Conservation (phyloP, 1,140 invertebrate species). For the Drosophila ercepeae region DNA sequence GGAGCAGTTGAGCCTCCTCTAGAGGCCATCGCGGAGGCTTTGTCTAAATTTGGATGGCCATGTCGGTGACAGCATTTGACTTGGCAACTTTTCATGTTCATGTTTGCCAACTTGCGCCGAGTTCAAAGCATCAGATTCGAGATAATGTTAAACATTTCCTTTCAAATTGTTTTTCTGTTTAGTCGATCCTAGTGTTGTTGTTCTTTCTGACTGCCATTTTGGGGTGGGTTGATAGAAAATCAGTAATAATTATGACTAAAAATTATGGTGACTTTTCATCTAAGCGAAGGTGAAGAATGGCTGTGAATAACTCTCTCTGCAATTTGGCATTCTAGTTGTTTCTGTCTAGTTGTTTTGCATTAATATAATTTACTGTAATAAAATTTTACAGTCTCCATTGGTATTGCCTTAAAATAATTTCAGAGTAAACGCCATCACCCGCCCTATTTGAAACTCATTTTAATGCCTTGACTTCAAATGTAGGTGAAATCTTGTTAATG, state of each 20-base stretch:
- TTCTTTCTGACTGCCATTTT: conserved; percentile 34
- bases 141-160: conserved; percentile 78
- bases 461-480: conserved; percentile 12
- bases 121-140: conserved; percentile 78
- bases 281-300: conserved; percentile 25
- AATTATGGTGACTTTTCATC: conserved; percentile 36
- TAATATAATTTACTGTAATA: not conserved
- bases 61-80: conserved; percentile 76
- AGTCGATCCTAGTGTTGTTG: conserved; percentile 5
- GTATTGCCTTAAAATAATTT: not conserved
- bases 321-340: conserved; percentile 1
- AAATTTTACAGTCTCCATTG: not conserved
- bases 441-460: not conserved
- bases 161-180: conserved; percentile 63
- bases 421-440: conserved; percentile 1
- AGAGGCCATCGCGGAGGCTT: conserved; percentile 72
- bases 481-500: conserved; percentile 73
- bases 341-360: not conserved
- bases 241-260: conserved; percentile 48
- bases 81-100: conserved; percentile 70
- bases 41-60: conserved; percentile 79
- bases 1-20: conserved; percentile 51
- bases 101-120: conserved; percentile 67
- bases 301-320: conserved; percentile 8
- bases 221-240: conserved; percentile 49